Conservation (phyloP, 2,888 invertebrate genomes). For the Rosalia funebris region DNA sequence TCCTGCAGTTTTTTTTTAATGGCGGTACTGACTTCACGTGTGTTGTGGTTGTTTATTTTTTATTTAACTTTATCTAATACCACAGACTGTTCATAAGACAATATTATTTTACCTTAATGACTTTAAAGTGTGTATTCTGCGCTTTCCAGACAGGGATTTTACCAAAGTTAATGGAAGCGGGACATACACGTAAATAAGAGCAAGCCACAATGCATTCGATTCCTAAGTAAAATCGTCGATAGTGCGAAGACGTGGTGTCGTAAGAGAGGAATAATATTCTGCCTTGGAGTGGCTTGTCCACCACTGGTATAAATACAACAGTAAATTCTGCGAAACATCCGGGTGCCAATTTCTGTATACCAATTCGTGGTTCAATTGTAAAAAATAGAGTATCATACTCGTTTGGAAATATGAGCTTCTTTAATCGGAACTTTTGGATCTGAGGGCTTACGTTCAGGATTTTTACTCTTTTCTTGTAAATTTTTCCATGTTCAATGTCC, state of each 20-base stretch:
- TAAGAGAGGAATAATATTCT: slow-evolving; percentile 39
- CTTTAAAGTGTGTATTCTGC: slow-evolving; percentile 24
- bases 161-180: slow-evolving; percentile 41
- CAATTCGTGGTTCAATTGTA: slow-evolving; percentile 35
- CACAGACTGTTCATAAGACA: no score
- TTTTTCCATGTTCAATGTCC: slow-evolving; percentile 36
- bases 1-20: no score
- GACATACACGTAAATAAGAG: slow-evolving; percentile 35
- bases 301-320: slow-evolving; percentile 38
- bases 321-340: slow-evolving; percentile 35
- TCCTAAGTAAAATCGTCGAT: slow-evolving; percentile 33
- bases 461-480: slow-evolving; percentile 37
- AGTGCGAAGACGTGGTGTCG: slow-evolving; percentile 27
- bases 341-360: slow-evolving; percentile 39
- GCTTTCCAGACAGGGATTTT: slow-evolving; percentile 42
- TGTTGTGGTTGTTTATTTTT: no score
- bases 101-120: slow-evolving; percentile 37
- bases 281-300: slow-evolving; percentile 33
- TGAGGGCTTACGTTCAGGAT: slow-evolving; percentile 35
- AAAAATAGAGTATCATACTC: slow-evolving; percentile 42
- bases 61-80: no score
- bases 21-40: no score
- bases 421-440: slow-evolving; percentile 39
- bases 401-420: slow-evolving; percentile 32
- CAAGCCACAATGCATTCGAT: slow-evolving; percentile 39